phyloP scores from a whole-genome alignment of 2,113 vertebrate genomes.

The Elephantulus edwardii region DNA sequence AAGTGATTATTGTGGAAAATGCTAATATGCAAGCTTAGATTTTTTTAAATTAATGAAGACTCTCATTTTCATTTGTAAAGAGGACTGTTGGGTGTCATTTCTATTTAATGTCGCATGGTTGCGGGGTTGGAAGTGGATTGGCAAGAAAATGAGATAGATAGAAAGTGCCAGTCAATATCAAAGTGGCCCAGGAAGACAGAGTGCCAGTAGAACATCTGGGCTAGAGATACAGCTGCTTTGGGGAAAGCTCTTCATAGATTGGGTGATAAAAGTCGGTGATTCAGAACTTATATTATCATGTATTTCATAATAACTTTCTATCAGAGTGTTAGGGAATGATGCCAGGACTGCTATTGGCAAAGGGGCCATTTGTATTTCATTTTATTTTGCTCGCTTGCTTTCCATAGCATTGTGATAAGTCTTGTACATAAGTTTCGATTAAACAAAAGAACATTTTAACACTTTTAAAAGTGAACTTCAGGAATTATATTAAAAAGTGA shows the following conservation, averaged over 20 bases:
- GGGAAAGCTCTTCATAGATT: constrained; percentile 16
- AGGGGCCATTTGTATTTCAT: constrained; percentile 32
- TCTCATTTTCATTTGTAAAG: constrained; percentile 54
- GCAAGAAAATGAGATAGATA: background rate
- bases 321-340: background rate
- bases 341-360: background rate
- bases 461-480: background rate
- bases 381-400: constrained; percentile 52
- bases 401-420: background rate
- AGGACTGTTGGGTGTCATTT: constrained; percentile 13
- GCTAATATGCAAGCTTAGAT: constrained; percentile 5
- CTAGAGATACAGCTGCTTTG: constrained; percentile 28
- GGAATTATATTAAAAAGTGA: constrained; percentile 12
- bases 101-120: background rate
- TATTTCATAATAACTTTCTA: constrained; percentile 54
- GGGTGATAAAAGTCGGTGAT: constrained; percentile 62
- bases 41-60: constrained; percentile 64
- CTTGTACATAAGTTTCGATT: background rate
- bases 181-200: background rate
- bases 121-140: constrained; percentile 12
- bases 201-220: constrained; percentile 37
- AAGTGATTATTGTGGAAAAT: constrained; percentile 36
- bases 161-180: constrained; percentile 11
- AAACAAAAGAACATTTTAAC: constrained; percentile 8
- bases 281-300: constrained; percentile 41